These are phyloP conservation scores for Ochropleura leucogaster DNA, from an alignment of 2,888 invertebrate genomes.

Conservation along the genomic window DNA sequence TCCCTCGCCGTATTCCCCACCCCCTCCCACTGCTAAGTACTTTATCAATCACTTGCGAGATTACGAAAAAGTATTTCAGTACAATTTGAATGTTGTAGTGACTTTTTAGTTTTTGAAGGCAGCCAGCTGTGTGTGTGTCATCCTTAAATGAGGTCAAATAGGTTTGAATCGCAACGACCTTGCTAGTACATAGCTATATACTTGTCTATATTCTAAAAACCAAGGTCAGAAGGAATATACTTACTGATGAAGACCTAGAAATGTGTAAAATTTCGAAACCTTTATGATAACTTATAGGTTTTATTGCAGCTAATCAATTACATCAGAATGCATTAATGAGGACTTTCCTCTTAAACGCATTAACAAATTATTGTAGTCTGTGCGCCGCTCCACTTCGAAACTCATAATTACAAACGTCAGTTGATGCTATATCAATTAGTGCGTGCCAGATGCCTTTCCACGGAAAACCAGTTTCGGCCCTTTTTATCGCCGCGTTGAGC, in stretches of 20 bases:
- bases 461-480: slow-evolving; percentile 85
- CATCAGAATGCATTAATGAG: slow-evolving; percentile 38
- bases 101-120: slow-evolving; percentile 55
- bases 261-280: not conserved
- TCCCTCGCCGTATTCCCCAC: slow-evolving; percentile 45
- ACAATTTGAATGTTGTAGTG: slow-evolving; percentile 53
- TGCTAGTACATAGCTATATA: slow-evolving; percentile 52
- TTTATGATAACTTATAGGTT: slow-evolving; percentile 3
- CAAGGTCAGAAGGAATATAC: slow-evolving; percentile 57
- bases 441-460: slow-evolving; percentile 87
- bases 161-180: slow-evolving; percentile 69
- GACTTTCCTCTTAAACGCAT: slow-evolving; percentile 56
- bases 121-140: slow-evolving; percentile 58
- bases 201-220: slow-evolving; percentile 22
- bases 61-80: slow-evolving; percentile 72
- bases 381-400: slow-evolving; percentile 63
- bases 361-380: slow-evolving; percentile 55
- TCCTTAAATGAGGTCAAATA: slow-evolving; percentile 73
- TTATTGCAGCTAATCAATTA: slow-evolving; percentile 33
- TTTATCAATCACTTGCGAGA: slow-evolving; percentile 81
- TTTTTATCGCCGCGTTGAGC: slow-evolving; percentile 77
- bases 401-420: slow-evolving; percentile 80
- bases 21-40: slow-evolving; percentile 66
- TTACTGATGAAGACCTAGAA: slow-evolving; percentile 18
- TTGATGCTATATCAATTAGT: slow-evolving; percentile 87